A percentile compares a stretch with the other conserved stretches of the same genome.
Conservation (phyloP, 2,797 vertebrate species). For the Sebastiscus albofasciatus region DNA sequence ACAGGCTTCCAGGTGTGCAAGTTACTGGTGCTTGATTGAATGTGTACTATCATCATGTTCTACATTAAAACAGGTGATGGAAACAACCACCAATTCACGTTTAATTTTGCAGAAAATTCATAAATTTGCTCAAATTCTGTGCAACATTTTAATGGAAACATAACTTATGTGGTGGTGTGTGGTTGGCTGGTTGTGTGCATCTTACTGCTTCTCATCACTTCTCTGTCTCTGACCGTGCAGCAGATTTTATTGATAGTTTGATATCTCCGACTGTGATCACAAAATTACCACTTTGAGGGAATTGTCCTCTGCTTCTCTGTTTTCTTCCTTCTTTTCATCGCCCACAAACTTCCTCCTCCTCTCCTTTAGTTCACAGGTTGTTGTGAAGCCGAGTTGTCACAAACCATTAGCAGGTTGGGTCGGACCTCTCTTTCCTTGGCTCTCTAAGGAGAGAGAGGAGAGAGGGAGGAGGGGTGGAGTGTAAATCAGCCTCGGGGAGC, state of each 20-base stretch:
- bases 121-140: not conserved
- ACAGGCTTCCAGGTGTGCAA: not conserved
- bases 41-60: not conserved
- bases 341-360: not conserved
- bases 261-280: not conserved
- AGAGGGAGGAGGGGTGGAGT: conserved; percentile 8
- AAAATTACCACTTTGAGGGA: not conserved
- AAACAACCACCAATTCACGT: not conserved
- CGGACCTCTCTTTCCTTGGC: not conserved
- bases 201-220: not conserved
- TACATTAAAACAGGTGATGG: too few species aligned
- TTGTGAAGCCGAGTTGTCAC: conserved; percentile 30
- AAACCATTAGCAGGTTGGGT: conserved; percentile 36
- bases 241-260: not conserved
- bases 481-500: conserved; percentile 84
- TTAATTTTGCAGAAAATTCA: not conserved
- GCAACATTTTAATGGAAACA: not conserved
- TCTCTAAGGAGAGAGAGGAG: conserved; percentile 6
- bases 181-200: not conserved
- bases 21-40: not conserved
- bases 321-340: not conserved
- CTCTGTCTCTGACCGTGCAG: not conserved
- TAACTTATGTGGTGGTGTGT: not conserved
- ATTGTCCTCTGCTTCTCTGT: not conserved
- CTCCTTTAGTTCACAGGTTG: conserved; percentile 6